These are phyloP conservation scores for Polia nebulosa DNA, from an alignment of 2,888 invertebrate species.

Conservation along the genomic window DNA sequence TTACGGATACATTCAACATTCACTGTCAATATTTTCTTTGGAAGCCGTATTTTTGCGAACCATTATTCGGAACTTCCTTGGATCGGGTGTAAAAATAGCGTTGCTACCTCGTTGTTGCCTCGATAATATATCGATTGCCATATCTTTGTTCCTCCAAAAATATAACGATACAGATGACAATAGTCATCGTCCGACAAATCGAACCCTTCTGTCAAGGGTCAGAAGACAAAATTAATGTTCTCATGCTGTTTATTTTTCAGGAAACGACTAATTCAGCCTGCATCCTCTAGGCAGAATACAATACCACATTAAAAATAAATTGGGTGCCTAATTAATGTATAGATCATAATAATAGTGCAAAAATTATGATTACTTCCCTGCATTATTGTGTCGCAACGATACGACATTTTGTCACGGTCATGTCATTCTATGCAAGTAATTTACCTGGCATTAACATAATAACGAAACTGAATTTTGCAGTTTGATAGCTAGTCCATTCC, in stretches of 20 bases:
- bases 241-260: slow-evolving; percentile 17
- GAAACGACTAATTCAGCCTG: not conserved
- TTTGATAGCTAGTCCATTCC: not conserved
- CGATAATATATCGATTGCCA: not conserved
- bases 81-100: slow-evolving; percentile 4
- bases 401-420: slow-evolving; percentile 8
- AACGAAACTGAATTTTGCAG: not conserved
- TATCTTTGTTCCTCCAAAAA: not conserved
- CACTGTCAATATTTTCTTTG: slow-evolving; percentile 68
- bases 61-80: slow-evolving; percentile 17
- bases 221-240: not conserved
- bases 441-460: slow-evolving; percentile 11
- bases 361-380: slow-evolving; percentile 31
- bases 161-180: not conserved
- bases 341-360: slow-evolving; percentile 2
- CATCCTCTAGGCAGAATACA: not conserved
- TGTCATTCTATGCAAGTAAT: slow-evolving; percentile 20
- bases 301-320: slow-evolving; percentile 2
- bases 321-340: not conserved
- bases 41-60: slow-evolving; percentile 38
- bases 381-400: slow-evolving; percentile 24
- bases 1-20: slow-evolving; percentile 61
- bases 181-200: not conserved
- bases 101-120: slow-evolving; percentile 1
- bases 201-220: no score